Base-by-base conservation (phyloP, 1,140 invertebrate genomes). In the Octopus sinensis region DNA sequence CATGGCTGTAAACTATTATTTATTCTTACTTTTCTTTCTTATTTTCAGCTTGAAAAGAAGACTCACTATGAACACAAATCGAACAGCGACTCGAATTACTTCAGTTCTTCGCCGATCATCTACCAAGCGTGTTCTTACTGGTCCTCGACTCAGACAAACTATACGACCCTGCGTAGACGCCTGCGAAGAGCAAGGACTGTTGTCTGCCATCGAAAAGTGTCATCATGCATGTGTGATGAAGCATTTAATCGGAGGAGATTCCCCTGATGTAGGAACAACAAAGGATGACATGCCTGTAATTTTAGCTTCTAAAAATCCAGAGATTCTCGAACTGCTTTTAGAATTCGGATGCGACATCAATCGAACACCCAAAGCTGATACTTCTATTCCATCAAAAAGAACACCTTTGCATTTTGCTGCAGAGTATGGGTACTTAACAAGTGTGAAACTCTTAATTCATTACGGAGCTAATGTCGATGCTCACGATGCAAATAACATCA, bases 271-370 rank as follows among this genome's bases (percentile, higher is more conserved):
- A 7, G 79, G 54, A 9, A 52, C 54, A 9, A 23, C 17, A 7
- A 68, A 54, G 13, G 56, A 68, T 23, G 79, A 68, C 51, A 68
- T 62, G 52, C 30, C 52, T 4, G 13, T 53, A n/a, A n/a, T 79
- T 53, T 54, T 53, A 23, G 54, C 79, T 54, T 51, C 9, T 6
- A 56, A 54, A 62, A n/a, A 79, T 23, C 79, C 79, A 4, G 79
- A 79, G 17, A 79, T 79, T 23, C 79, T 79, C 54, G 79, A 79
- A 52, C 54, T 79, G 54, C 54, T 79, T 13, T 43, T 79, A n/a
- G 79, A 79, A 56, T 79, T 79, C 54, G 79, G 79, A 6, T 79
- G 79, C 52, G 79, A 79, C n/a, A 54, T 79, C 62, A 68, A 68
- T 13, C 23, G 30, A 13, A 13, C 79, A 56, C 6, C 13, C 12